phyloP scores from a whole-genome alignment of 92 coral and sea anemone species.

The Bergia sp. region DNA sequence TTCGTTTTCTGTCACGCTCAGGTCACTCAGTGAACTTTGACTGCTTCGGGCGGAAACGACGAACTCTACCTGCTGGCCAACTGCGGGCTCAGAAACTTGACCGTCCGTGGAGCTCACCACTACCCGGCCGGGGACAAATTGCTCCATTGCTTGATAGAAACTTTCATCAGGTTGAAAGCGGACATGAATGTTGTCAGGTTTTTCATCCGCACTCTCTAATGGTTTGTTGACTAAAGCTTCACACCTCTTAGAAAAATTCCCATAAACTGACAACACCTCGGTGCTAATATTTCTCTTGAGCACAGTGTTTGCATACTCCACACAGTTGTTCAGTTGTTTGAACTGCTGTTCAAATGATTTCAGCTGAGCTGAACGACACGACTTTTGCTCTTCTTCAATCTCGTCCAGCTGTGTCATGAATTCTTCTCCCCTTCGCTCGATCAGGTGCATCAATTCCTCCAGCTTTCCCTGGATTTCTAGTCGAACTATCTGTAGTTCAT shows the following conservation, averaged over 20 bases:
- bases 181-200: conserved; percentile 23
- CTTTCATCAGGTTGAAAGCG: conserved; percentile 40
- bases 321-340: conserved; percentile 14
- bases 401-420: conserved; percentile 43
- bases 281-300: conserved; percentile 34
- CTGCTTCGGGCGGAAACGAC: conserved; percentile 26
- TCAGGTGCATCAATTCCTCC: conserved; percentile 38
- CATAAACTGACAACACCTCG: conserved; percentile 31
- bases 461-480: conserved; percentile 31
- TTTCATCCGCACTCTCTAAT: conserved; percentile 29
- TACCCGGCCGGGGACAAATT: conserved; percentile 44
- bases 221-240: conserved; percentile 34
- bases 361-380: conserved; percentile 30
- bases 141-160: conserved; percentile 36
- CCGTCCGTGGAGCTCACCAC: conserved; percentile 24
- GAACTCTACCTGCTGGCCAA: conserved; percentile 23
- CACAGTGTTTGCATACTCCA: conserved; percentile 14
- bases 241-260: conserved; percentile 18
- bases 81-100: conserved; percentile 21
- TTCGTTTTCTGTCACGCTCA: conserved; percentile 14
- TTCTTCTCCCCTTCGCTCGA: conserved; percentile 41
- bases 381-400: conserved; percentile 35
- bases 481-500: conserved; percentile 14
- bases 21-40: conserved; percentile 4
- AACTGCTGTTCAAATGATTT: conserved; percentile 35